These are phyloP conservation scores for Anguilla pacifica DNA, from an alignment of 2,797 vertebrate species.

Conservation along the genomic window DNA sequence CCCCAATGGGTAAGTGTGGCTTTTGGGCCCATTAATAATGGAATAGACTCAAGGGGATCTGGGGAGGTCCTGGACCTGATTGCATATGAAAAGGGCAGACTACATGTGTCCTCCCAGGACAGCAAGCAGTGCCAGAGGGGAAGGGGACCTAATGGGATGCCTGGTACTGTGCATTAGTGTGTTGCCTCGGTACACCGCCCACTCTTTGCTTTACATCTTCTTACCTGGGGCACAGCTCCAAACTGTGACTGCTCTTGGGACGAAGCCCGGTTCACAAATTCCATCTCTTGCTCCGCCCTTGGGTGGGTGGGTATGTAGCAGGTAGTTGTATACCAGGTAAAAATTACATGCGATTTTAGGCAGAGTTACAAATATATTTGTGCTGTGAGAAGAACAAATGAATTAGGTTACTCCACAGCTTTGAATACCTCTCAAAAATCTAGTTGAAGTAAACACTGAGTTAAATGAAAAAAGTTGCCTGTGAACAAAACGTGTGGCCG, in stretches of 20 bases:
- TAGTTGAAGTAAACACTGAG: not conserved
- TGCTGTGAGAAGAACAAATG: not conserved
- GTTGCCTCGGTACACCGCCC: not conserved
- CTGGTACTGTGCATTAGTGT: not conserved
- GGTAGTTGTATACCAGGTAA: not conserved
- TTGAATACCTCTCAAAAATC: constrained; percentile 3
- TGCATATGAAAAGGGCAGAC: constrained; percentile 13
- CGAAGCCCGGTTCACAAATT: constrained; percentile 35
- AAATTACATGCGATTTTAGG: not conserved
- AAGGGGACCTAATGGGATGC: not conserved
- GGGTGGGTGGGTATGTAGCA: constrained; percentile 23
- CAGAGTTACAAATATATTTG: not conserved
- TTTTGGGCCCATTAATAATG: constrained; percentile 17
- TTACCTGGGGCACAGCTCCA: constrained; percentile 29
- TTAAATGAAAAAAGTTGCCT: not conserved
- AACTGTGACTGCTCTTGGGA: constrained; percentile 26
- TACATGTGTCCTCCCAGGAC: not conserved
- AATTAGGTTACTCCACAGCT: not conserved
- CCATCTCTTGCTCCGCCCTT: constrained; percentile 33
- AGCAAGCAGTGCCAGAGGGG: not conserved
- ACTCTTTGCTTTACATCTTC: constrained; percentile 32
- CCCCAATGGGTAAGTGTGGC: not conserved
- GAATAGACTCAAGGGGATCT: not conserved
- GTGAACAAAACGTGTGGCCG: not conserved
- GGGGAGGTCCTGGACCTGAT: constrained; percentile 13